These are phyloP conservation scores for Oreortyx pictus DNA, from an alignment of 2,797 vertebrate genomes.

Conservation along the genomic window DNA sequence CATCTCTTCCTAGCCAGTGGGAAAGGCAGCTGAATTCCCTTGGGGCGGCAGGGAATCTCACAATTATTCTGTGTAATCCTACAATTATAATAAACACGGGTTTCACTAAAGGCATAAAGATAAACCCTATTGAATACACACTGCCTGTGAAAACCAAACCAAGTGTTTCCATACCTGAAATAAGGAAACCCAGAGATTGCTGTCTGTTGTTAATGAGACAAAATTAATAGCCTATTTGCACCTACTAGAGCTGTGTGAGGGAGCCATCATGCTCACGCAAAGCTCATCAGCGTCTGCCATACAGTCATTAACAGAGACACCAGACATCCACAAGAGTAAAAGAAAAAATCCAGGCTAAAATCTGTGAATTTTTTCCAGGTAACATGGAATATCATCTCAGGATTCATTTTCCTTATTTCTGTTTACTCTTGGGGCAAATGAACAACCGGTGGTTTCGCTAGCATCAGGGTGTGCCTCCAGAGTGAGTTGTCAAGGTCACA, in stretches of 20 bases:
- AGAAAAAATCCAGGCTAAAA: neutral
- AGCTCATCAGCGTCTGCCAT: neutral
- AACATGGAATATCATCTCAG: neutral
- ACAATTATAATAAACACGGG: neutral
- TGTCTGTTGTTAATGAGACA: neutral
- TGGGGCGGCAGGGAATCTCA: neutral
- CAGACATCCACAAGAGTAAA: neutral
- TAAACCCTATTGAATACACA: neutral
- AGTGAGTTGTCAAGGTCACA: neutral
- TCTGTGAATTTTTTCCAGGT: neutral
- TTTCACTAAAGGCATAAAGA: neutral
- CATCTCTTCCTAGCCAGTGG: neutral
- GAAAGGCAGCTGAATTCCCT: slow-evolving; percentile 1
- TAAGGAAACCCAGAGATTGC: neutral
- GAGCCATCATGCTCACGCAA: neutral
- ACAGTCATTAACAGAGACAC: neutral
- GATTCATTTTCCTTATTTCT: neutral
- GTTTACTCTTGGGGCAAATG: neutral
- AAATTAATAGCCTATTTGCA: neutral
- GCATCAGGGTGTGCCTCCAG: neutral
- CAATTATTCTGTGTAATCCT: neutral
- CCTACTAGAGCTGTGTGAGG: neutral
- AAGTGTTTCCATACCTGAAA: neutral
- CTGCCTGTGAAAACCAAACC: neutral
- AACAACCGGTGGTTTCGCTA: neutral